phyloP scores from a whole-genome alignment of 2,797 vertebrate genomes.

The Carcharodon carcharias region DNA sequence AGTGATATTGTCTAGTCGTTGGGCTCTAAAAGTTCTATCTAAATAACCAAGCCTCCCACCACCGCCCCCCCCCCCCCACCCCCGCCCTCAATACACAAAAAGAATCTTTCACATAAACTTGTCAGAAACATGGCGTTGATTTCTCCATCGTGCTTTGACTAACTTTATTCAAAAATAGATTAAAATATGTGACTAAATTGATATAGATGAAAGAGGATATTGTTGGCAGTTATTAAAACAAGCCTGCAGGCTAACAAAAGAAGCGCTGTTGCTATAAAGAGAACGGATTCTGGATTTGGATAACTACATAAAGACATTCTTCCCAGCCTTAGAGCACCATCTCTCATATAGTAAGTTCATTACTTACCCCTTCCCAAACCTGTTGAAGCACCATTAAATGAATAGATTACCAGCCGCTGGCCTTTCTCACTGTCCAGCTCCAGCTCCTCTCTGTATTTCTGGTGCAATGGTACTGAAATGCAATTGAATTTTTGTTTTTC shows the following conservation, averaged over 20 bases:
- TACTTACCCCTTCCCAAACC: slow-evolving; percentile 54
- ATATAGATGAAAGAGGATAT: slow-evolving; percentile 23
- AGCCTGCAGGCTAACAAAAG: slow-evolving; percentile 34
- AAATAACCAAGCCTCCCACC: background rate
- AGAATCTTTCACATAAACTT: background rate
- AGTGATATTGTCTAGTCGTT: background rate
- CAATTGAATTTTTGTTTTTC: slow-evolving; percentile 46
- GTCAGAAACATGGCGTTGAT: background rate
- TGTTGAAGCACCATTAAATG: slow-evolving; percentile 61
- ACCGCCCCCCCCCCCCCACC: too few species aligned
- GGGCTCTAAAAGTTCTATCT: background rate
- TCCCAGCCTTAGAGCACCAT: background rate
- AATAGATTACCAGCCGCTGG: slow-evolving; percentile 38
- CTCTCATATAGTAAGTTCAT: slow-evolving; percentile 21
- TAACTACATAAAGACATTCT: slow-evolving; percentile 29
- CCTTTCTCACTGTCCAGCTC: slow-evolving; percentile 38
- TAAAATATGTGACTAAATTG: slow-evolving; percentile 28
- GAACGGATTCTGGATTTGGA: background rate
- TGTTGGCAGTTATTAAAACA: slow-evolving; percentile 36
- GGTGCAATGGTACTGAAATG: slow-evolving; percentile 50
- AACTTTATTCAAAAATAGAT: slow-evolving; percentile 32
- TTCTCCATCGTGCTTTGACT: background rate
- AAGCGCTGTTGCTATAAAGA: slow-evolving; percentile 9
- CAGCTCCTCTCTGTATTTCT: slow-evolving; percentile 47
- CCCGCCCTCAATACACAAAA: background rate